phyloP scores from a whole-genome alignment of 2,888 invertebrate genomes.

The Rotaria socialis region DNA sequence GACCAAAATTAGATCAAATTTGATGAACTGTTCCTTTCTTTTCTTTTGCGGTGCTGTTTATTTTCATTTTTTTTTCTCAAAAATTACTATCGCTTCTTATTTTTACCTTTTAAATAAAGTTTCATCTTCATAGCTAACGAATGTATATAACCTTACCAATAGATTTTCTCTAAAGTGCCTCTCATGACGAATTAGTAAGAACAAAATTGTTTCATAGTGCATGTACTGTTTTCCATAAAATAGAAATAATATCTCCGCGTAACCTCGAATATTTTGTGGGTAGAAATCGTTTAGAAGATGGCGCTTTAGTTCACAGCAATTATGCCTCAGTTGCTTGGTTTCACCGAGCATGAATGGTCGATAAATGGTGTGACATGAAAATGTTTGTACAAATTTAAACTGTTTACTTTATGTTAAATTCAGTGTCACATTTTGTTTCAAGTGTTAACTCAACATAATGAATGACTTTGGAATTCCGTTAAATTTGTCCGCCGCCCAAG shows the following conservation, averaged over 20 bases:
- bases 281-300: background rate
- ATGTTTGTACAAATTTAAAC: background rate
- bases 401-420: background rate
- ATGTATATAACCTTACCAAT: too few relatives aligned
- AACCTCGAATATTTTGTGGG: background rate
- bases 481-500: background rate
- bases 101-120: too few relatives aligned
- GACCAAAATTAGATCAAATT: background rate
- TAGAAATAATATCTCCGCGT: too few relatives aligned
- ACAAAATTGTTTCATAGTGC: too few relatives aligned
- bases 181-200: too few relatives aligned
- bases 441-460: background rate
- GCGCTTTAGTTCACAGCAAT: background rate
- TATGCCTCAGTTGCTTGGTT: slow-evolving; percentile 7
- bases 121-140: too few relatives aligned
- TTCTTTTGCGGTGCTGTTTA: too few relatives aligned
- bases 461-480: background rate
- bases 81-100: too few relatives aligned
- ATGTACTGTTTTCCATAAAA: too few relatives aligned
- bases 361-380: background rate
- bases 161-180: too few relatives aligned
- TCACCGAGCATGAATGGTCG: background rate
- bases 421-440: background rate
- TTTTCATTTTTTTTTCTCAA: too few relatives aligned
- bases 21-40: background rate